Conservation (phyloP, 1,140 invertebrate species). For the Aphelinus atriplicis region DNA sequence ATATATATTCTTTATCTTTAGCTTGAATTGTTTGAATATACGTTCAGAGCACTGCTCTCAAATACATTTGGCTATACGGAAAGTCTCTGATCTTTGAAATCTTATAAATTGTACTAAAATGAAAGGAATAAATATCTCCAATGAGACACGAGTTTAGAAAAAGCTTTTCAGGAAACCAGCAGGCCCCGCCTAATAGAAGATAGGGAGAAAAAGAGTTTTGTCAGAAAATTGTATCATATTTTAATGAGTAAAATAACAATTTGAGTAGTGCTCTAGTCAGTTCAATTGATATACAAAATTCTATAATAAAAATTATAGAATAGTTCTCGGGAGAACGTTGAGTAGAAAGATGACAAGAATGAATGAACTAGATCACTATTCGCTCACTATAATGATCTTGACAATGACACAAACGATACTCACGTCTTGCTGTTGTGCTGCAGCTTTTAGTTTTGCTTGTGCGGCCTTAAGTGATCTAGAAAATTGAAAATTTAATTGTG, state of each 20-base stretch:
- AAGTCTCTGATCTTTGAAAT: conserved; percentile 41
- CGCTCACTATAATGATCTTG: neutral
- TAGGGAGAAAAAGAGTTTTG: conserved; percentile 30
- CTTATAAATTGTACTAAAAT: conserved; percentile 64
- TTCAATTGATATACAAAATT: too few relatives aligned
- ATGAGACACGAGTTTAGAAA: conserved; percentile 72
- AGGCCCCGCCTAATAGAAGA: conserved; percentile 74
- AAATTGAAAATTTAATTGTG: conserved; percentile 39
- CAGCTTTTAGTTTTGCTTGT: conserved; percentile 81
- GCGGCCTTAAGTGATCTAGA: conserved; percentile 85
- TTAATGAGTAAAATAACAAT: too few relatives aligned
- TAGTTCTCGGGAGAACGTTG: conserved; percentile 1
- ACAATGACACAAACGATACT: conserved; percentile 46
- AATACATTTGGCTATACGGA: conserved; percentile 32
- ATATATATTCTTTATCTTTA: conserved; percentile 24
- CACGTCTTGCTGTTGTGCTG: conserved; percentile 80
- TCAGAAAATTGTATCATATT: neutral
- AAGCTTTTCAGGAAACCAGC: conserved; percentile 90
- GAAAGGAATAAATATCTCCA: conserved; percentile 56
- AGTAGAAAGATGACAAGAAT: neutral
- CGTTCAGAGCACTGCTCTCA: conserved; percentile 28
- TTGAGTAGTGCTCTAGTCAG: too few relatives aligned
- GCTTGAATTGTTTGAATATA: conserved; percentile 23
- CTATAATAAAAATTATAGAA: too few relatives aligned
- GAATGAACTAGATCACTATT: neutral